Evolutionary conservation across 2,888 invertebrate species (phyloP).

Genomic region (Theretra japonica): DNA sequence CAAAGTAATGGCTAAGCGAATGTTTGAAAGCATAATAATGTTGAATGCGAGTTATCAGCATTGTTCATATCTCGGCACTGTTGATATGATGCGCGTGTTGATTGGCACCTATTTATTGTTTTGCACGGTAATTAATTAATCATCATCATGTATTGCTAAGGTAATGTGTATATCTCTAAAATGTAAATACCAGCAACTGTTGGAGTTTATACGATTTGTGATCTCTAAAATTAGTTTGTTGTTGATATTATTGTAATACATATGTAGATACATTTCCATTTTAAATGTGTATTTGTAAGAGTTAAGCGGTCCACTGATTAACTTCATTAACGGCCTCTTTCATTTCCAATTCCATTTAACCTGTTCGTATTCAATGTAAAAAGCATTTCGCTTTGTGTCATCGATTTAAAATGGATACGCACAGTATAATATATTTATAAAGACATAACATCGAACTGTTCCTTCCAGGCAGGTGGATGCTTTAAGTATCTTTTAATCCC

Average conservation of each 20-base stretch:
- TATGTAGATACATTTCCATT: background rate
- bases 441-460: conserved; percentile 10
- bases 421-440: conserved; percentile 1
- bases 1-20: background rate
- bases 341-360: background rate
- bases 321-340: conserved; percentile 3
- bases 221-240: conserved; percentile 26
- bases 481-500: too few species aligned
- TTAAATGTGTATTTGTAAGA: conserved; percentile 1
- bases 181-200: conserved; percentile 23
- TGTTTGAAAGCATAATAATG: background rate
- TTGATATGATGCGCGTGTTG: conserved; percentile 1
- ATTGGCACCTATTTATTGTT: conserved; percentile 22
- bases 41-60: background rate
- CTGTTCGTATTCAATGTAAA: background rate
- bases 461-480: conserved; percentile 6
- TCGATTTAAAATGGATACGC: background rate
- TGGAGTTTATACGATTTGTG: conserved; percentile 27
- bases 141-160: conserved; percentile 10
- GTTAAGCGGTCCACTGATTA: conserved; percentile 1
- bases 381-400: background rate
- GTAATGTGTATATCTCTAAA: conserved; percentile 5
- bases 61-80: background rate
- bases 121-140: conserved; percentile 18
- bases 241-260: conserved; percentile 25